Conservation (phyloP, 1,140 invertebrate species). For the honey bee (Apis mellifera) region Amel_HAv3.1 CM009941.2:3055501-3056000, state of each 20-base stretch:
- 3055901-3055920: neutral
- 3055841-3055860: neutral
- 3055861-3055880: neutral
- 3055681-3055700: slow-evolving; percentile 7
- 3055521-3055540: too few relatives aligned
- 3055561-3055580: neutral
- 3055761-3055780: neutral
- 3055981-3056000: neutral
- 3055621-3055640: slow-evolving; percentile 13
- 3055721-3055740: slow-evolving; percentile 21
- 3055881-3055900: neutral
- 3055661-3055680: slow-evolving; percentile 28
- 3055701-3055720: slow-evolving; percentile 26
- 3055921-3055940: neutral
- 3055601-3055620: neutral
- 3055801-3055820: too few relatives aligned
- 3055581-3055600: slow-evolving; percentile 1
- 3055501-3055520: too few relatives aligned
- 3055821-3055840: neutral
- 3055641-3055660: slow-evolving; percentile 19
- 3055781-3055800: neutral
- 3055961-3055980: neutral
- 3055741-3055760: neutral
- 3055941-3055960: neutral
- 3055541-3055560: too few relatives aligned